Base-by-base conservation (phyloP, 2,888 invertebrate genomes). In the Drosophila mercatorum region DNA sequence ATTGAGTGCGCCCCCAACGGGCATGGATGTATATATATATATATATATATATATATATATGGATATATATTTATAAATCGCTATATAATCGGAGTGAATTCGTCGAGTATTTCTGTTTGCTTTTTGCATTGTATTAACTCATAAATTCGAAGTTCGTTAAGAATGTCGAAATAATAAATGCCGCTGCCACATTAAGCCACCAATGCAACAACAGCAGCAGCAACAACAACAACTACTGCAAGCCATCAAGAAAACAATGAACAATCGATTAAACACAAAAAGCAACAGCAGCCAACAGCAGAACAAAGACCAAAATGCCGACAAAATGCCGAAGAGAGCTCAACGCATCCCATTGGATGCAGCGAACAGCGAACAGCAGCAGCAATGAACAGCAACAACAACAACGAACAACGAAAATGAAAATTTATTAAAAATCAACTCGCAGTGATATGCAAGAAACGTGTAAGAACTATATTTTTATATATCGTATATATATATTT, bases 151-250 rank as follows among this genome's bases (percentile, higher is more conserved):
- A 75, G 81, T 89, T 86, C 87, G 83, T 91, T 91, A 86, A 90
- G 91, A 90, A 89, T 90, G 90, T 89, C 88, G 90, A 91, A 91
- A 89, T 83, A 88, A 90, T 89, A 85, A 91, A 90, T 88, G 88
- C 87, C 82, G 79, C 81, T 87, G 81, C 83, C 86, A 84, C 80
- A 83, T 90, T 89, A 89, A 85, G 88, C 69, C 65, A 56, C 81
- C 67, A 66, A 62, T 68, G 63, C 55, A 71, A 43, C 59, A 60
- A 52, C 55, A 63, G 66, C 65, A 75, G 66, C 75, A 75, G 61
- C 65, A 53, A 47, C 56, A 56, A 67, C 66, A 73, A 75, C 75
- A 71, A 70, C 65, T 73, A 78, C 60, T 68, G 60, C 65, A 49
- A 76, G 71, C 71, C 75, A 76, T 75, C 78, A 78, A 67, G 67